phyloP scores from a whole-genome alignment of 92 coral and sea anemone species.

The Palythoa grandis region DNA sequence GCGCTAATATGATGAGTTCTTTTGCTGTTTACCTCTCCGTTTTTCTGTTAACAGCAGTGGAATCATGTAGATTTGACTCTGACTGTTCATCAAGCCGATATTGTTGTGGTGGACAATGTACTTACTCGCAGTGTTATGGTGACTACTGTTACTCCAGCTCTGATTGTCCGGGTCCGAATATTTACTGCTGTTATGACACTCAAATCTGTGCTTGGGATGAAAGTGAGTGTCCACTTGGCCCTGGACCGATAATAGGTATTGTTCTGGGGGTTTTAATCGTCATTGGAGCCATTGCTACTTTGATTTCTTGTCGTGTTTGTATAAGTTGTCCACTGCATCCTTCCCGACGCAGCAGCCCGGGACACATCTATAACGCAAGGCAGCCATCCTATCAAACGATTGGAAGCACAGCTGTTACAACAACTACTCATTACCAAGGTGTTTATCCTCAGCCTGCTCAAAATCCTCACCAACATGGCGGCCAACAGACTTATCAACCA shows the following conservation, averaged over 20 bases:
- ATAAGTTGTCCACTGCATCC: conserved; percentile 23
- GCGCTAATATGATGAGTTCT: too few species aligned
- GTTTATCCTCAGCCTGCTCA: not conserved
- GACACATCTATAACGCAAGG: not conserved
- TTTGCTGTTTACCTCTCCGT: not conserved
- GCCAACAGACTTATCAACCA: conserved; percentile 1
- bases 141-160: not conserved
- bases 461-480: not conserved
- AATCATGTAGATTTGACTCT: not conserved
- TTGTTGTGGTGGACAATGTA: conserved; percentile 5
- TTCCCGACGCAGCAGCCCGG: conserved; percentile 14
- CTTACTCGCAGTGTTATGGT: not conserved
- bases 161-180: not conserved
- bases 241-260: conserved; percentile 1
- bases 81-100: not conserved
- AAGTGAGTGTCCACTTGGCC: conserved; percentile 12
- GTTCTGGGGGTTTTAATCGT: not conserved
- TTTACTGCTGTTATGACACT: not conserved
- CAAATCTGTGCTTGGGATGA: not conserved
- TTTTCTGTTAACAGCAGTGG: not conserved
- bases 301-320: conserved; percentile 8
- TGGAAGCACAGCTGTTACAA: not conserved
- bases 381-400: conserved; percentile 12
- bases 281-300: not conserved
- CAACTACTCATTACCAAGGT: not conserved